phyloP scores from a whole-genome alignment of 2,797 vertebrate genomes.

The Eulemur albifrons region DNA sequence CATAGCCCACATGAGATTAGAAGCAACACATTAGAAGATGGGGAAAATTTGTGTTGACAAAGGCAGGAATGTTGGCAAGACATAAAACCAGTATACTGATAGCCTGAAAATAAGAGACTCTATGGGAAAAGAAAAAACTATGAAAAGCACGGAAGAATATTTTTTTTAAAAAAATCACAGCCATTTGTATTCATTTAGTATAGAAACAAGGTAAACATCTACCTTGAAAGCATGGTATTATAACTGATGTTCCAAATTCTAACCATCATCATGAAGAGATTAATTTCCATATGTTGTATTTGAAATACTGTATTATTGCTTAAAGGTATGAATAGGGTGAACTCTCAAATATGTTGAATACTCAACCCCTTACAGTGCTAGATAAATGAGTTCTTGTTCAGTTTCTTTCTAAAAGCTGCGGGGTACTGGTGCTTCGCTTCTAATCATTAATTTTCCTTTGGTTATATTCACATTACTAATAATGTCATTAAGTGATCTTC shows the following conservation, averaged over 20 bases:
- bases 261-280: neutral
- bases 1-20: neutral
- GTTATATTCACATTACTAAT: slow-evolving; percentile 41
- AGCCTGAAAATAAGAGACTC: neutral
- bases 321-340: slow-evolving; percentile 8
- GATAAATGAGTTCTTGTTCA: slow-evolving; percentile 49
- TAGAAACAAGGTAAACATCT: neutral
- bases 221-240: neutral
- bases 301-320: slow-evolving; percentile 40
- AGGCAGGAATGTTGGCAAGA: neutral
- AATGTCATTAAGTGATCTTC: slow-evolving; percentile 13
- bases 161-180: neutral
- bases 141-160: neutral
- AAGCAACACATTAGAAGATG: neutral
- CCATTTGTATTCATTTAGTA: neutral
- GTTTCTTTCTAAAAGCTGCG: slow-evolving; percentile 38
- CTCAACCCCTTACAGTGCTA: neutral
- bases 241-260: slow-evolving; percentile 10
- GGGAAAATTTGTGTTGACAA: neutral
- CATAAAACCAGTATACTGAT: neutral
- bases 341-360: slow-evolving; percentile 7
- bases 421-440: neutral
- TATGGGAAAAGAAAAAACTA: neutral
- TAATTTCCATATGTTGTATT: neutral
- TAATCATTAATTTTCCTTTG: slow-evolving; percentile 49